phyloP scores from a whole-genome alignment of 1,140 invertebrate species.

The Hirudo medicinalis region DNA sequence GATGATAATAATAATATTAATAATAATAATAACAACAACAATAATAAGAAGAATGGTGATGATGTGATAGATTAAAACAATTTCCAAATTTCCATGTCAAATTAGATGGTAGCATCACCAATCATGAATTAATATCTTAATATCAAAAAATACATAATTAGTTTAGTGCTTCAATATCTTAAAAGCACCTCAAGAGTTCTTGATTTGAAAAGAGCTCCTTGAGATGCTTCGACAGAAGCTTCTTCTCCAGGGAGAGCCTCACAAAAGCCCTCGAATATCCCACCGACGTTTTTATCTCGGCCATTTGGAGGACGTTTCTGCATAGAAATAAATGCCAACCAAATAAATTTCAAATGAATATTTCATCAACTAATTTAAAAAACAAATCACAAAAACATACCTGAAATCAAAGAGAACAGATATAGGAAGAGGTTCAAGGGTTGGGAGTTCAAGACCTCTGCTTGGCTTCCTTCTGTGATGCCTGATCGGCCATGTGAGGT shows the following conservation, averaged over 20 bases:
- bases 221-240: constrained; percentile 81
- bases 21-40: background rate
- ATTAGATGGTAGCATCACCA: no score
- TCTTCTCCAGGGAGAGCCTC: constrained; percentile 88
- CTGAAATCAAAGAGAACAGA: constrained; percentile 78
- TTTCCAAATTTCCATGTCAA: no score
- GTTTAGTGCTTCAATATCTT: no score
- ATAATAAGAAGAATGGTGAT: no score
- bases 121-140: no score
- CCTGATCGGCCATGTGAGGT: constrained; percentile 27
- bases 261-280: constrained; percentile 94
- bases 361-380: background rate
- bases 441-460: constrained; percentile 17
- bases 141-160: no score
- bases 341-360: background rate
- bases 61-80: no score
- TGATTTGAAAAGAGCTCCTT: constrained; percentile 72
- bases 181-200: constrained; percentile 58
- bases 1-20: background rate
- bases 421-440: constrained; percentile 56
- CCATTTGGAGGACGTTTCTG: constrained; percentile 65
- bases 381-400: constrained; percentile 40
- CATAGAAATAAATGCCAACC: constrained; percentile 29
- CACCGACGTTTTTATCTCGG: constrained; percentile 82
- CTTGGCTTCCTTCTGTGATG: constrained; percentile 25